Evolutionary conservation across 2,888 invertebrate species (phyloP), one percentile per base, ranked within the genome.

Genomic region (Tethea ocularis): DNA sequence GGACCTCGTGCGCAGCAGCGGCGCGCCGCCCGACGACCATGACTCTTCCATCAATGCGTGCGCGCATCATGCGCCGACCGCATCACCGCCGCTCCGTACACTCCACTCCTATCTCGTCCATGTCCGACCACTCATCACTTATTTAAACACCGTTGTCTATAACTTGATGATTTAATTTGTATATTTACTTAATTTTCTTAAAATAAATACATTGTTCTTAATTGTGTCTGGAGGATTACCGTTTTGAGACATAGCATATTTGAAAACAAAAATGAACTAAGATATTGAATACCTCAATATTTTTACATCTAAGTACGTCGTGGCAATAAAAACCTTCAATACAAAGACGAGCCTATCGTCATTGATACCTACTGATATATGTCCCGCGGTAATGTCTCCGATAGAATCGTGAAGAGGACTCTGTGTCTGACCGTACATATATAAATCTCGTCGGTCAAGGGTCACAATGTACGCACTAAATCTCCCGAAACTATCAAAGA

Each of bases 1-100:
- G 58, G 95, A 95, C 75, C 95, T 92, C 80, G 95, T 95, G 78
- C 95, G 94, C 84, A 95, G 94, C 70, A 95, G 94, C 83, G 94
- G 92, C 89, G 91, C 91, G 82, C 93, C 91, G 88, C 93, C 89
- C 86, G 93, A 93, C 87, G 92, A 92, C 93, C 93, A 93, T 79
- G 93, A 93, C 84, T 93, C 93, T 92, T 93, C 93, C 93, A 93
- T 93, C 85, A 93, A 91, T 80, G 82, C 90, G 78, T 80, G 79
- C 78, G 91, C 86, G 88, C 92, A 93, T 93, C 80, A 81, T 92
- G 90, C 84, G 87, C 84, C 67, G 67, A 75, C 75, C 77, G 72
- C 91, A 91, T 91, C 84, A 90, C 91, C 88, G 81, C 73, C 74
- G 68, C 78, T 78, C 78, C 78, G 74, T 72, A 77, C 76, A 80